Conservation (phyloP, 2,888 invertebrate genomes). For the Achlya flavicornis region DNA sequence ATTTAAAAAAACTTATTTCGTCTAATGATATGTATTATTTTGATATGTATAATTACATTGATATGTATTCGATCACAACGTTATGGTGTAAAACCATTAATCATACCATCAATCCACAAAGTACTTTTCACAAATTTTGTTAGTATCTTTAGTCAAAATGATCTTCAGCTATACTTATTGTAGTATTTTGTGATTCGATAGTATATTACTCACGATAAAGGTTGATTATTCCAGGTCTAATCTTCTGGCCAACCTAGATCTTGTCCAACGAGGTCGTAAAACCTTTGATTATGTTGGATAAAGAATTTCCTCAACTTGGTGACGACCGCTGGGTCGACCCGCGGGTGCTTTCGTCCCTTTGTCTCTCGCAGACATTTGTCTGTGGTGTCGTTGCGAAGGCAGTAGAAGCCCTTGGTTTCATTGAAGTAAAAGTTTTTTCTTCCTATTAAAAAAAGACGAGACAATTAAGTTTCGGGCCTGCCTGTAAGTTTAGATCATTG, state of each 20-base stretch:
- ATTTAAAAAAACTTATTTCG: conserved; percentile 70
- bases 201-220: not conserved
- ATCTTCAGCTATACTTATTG: too few species aligned
- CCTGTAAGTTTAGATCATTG: not conserved
- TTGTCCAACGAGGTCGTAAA: conserved; percentile 96
- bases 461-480: not conserved
- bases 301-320: conserved; percentile 93
- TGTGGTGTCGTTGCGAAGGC: conserved; percentile 92
- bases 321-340: conserved; percentile 91
- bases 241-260: conserved; percentile 97
- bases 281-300: conserved; percentile 94
- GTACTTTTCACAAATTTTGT: not conserved
- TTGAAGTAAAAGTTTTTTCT: conserved; percentile 98
- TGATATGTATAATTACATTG: conserved; percentile 54
- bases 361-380: conserved; percentile 93
- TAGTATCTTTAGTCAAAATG: not conserved
- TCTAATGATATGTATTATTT: conserved; percentile 74
- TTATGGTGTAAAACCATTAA: conserved; percentile 30
- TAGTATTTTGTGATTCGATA: conserved; percentile 1
- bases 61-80: conserved; percentile 73
- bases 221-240: conserved; percentile 54
- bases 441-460: conserved; percentile 61
- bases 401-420: conserved; percentile 98
- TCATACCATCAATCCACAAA: conserved; percentile 12
- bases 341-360: conserved; percentile 92